Base-by-base conservation (phyloP, 2,888 invertebrate species). In the Archaeoteleia sp. region DNA sequence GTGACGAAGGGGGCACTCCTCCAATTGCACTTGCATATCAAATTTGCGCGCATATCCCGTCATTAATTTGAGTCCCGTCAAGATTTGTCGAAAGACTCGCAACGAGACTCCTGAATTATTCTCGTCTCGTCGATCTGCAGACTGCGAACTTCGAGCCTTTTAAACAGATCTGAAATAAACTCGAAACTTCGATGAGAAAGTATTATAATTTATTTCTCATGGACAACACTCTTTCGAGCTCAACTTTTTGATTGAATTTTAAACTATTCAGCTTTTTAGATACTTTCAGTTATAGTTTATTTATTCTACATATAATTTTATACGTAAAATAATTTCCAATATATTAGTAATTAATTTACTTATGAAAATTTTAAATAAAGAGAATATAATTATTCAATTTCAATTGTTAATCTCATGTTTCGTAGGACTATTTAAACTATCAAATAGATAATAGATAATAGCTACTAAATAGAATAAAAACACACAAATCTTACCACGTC, bases 11-110 rank as follows among this genome's bases (percentile, higher is more conserved):
- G 34, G n/a, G n/a, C n/a, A 32, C 17, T 42, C 30, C 39, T 37
- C 3, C 46, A 40, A 58, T 65, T 65, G 58, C 65, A 58, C 51
- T 53, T 65, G 58, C 48, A 65, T 65, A 65, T 58, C 53, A 46
- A 65, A 58, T 65, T 65, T 53, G 57, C 58, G 46, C 39, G 58
- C 34, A 55, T 53, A 65, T 46, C 37, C 40, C 49, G 51, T 49
- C 51, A 40, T 65, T 57, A 65, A 65, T 65, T 65, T 51, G 14
- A 53, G 65, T 45, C 32, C 53, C 63, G 57, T 57, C 57, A 57
- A 58, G 65, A 58, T 53, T 46, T 25, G 46, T 45, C 29, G 46
- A 46, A 37, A 45, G 53, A 49, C 49, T 49, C 35, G 35, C 42
- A 58, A 42, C 49, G 34, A 46, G 35, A 15, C 54, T 60, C 43